phyloP scores from a whole-genome alignment of 1,140 invertebrate genomes.

The Holcopasites calliopsidis region DNA sequence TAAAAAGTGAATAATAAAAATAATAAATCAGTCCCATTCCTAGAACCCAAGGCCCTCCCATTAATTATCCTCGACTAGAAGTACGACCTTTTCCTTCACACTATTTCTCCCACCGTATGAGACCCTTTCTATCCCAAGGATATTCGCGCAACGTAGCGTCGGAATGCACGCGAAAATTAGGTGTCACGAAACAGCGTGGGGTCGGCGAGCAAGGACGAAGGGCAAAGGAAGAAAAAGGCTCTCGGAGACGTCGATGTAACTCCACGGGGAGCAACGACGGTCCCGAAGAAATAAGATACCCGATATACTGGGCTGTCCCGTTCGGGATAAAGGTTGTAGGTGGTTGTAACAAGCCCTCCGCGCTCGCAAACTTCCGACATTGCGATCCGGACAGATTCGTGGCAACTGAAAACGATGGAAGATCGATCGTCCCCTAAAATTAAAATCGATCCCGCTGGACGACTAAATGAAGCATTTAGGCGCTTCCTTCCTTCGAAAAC shows the following conservation, averaged over 20 bases:
- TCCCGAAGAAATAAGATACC: constrained; percentile 23
- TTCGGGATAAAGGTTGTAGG: neutral
- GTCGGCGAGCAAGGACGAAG: constrained; percentile 15
- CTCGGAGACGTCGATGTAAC: constrained; percentile 30
- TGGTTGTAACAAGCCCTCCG: neutral
- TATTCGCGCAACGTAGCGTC: neutral
- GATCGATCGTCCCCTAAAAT: no score
- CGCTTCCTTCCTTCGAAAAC: neutral
- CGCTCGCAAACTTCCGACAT: neutral
- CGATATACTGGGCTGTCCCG: constrained; percentile 4
- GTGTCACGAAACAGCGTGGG: constrained; percentile 25
- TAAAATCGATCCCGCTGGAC: no score
- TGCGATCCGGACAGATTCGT: neutral
- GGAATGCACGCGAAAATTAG: constrained; percentile 31
- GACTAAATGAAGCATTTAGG: no score
- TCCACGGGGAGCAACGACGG: constrained; percentile 22
- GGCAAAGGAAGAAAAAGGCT: neutral
- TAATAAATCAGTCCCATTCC: no score
- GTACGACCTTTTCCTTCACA: neutral
- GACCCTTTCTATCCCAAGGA: neutral
- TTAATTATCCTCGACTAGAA: no score
- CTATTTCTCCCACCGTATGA: neutral
- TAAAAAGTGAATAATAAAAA: no score
- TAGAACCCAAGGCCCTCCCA: no score
- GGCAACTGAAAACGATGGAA: no score